Base-by-base conservation (phyloP, 2,888 invertebrate species). In the Serripes groenlandicus region DNA sequence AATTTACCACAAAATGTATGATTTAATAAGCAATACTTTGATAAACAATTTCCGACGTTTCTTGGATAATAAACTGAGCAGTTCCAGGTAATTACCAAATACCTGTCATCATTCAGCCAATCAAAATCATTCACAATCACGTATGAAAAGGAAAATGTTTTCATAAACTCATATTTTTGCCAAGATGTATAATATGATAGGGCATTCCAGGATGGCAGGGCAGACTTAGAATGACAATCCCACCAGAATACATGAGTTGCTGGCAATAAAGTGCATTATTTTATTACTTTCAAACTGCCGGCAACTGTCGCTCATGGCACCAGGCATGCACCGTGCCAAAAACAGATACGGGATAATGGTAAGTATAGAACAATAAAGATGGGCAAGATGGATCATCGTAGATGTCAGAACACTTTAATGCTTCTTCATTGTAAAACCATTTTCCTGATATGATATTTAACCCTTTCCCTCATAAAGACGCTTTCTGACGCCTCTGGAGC, bases 31-130 rank as follows among this genome's bases (percentile, higher is more conserved):
- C 77, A 79, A 77, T 72, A 73, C 72, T 75, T 58, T 80, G 81
- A 78, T 75, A 78, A 80, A 86, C 83, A 80, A 60, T 69, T 75
- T 78, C 80, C 81, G 85, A 78, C 85, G 77, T 42, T 64, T 69
- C 32, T 26, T 34, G 54, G 77, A 80, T 72, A 82, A 83, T 83
- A 82, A 86, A 77, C 77, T 78, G 58, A 60, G 58, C n/a, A 28
- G 21, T 56, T 71, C 77, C 66, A 64, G 71, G 83, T 80, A 82
- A 82, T 86, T 83, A 86, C 85, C 69, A 69, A 82, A 86, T 73
- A 78, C 75, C 82, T 86, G 82, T 86, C 85, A 86, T 82, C 78
- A 75, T 72, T 58, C 42, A 34, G 54, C 58, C 80, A 71, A 80
- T 80, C 84, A 84, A 78, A 81, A 70, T 80, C 80, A 75, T 80